Conservation (phyloP, 2,797 vertebrate species). For the Triplophysa bombifrons region DNA sequence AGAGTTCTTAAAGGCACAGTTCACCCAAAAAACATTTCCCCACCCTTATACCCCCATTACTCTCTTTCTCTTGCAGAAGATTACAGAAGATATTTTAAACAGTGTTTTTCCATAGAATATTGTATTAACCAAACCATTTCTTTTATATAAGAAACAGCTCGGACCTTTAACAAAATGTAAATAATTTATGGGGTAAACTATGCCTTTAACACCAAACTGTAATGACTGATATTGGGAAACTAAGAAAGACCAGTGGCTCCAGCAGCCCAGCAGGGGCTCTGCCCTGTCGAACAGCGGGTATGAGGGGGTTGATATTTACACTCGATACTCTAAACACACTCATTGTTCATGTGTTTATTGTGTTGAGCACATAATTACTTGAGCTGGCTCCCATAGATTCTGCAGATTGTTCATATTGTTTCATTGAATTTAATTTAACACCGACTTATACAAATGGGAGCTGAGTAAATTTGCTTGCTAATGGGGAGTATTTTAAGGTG, state of each 20-base stretch:
- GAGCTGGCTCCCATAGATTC: slow-evolving; percentile 51
- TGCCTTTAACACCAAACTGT: slow-evolving; percentile 5
- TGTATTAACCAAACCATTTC: not conserved
- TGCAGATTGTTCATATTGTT: slow-evolving; percentile 48
- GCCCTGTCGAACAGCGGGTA: slow-evolving; percentile 27
- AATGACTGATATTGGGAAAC: slow-evolving; percentile 43
- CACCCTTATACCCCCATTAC: too few species aligned
- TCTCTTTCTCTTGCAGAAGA: not conserved
- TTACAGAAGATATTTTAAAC: not conserved
- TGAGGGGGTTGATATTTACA: slow-evolving; percentile 68
- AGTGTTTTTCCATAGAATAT: not conserved
- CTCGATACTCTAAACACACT: slow-evolving; percentile 65
- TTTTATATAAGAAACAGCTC: not conserved
- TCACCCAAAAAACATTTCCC: not conserved
- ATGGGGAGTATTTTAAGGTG: not conserved
- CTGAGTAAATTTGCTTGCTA: slow-evolving; percentile 10
- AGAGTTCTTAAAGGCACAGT: not conserved
- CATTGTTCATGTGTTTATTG: slow-evolving; percentile 77
- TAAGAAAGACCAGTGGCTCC: slow-evolving; percentile 44
- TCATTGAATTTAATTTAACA: slow-evolving; percentile 47
- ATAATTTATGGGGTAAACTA: not conserved
- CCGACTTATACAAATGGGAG: slow-evolving; percentile 35
- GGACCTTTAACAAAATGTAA: not conserved
- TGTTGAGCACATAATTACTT: slow-evolving; percentile 51
- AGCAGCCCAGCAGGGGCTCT: slow-evolving; percentile 48